phyloP scores from a whole-genome alignment of 2,113 vertebrate genomes.

The Ptyas mucosa region DNA sequence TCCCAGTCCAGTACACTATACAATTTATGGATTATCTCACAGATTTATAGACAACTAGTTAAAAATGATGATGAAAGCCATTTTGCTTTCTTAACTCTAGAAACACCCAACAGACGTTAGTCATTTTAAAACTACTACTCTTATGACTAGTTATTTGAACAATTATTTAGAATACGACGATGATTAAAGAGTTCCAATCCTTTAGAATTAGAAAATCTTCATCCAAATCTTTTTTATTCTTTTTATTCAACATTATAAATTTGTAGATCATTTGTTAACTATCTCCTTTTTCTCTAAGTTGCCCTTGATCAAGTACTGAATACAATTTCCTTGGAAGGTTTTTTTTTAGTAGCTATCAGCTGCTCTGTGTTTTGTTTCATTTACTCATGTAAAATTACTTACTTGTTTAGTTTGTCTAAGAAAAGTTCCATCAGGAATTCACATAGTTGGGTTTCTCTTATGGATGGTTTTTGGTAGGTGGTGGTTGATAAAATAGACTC shows the following conservation, averaged over 20 bases:
- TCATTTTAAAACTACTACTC: not conserved
- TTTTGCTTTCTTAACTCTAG: not conserved
- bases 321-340: not conserved
- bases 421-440: not conserved
- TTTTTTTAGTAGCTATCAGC: not conserved
- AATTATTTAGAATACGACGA: not conserved
- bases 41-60: not conserved
- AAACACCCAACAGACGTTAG: not conserved
- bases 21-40: constrained; percentile 1
- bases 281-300: not conserved
- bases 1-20: not conserved
- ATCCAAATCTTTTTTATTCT: too few species aligned
- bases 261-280: not conserved
- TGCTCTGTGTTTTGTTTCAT: not conserved
- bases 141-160: not conserved
- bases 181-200: not conserved
- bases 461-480: not conserved
- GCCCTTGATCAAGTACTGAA: not conserved
- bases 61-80: not conserved
- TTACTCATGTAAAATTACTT: not conserved
- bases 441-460: not conserved
- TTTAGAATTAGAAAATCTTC: not conserved
- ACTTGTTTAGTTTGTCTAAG: not conserved
- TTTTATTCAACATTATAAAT: not conserved
- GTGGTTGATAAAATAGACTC: not conserved